These are phyloP conservation scores for Atractosteus spatula DNA, from an alignment of 2,113 vertebrate species.

Conservation along the genomic window DNA sequence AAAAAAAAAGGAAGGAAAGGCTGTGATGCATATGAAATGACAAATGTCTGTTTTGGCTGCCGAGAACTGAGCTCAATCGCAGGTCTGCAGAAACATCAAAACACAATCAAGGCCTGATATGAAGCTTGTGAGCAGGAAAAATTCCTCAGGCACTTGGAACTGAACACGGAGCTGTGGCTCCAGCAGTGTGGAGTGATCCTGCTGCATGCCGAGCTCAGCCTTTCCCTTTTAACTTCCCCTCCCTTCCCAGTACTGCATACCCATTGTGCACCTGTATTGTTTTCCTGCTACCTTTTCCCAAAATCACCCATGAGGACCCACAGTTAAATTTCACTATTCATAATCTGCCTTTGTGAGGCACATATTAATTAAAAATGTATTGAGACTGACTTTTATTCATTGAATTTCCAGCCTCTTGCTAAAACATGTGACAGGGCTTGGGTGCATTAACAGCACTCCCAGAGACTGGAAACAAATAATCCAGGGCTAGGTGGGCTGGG, in stretches of 20 bases:
- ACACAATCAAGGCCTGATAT: slow-evolving; percentile 86
- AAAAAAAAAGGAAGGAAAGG: slow-evolving; percentile 30
- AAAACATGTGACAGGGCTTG: not conserved
- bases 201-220: not conserved
- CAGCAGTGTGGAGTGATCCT: not conserved
- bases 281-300: not conserved
- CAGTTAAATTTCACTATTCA: not conserved
- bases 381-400: not conserved
- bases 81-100: slow-evolving; percentile 85
- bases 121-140: slow-evolving; percentile 66
- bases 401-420: not conserved
- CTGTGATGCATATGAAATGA: slow-evolving; percentile 75
- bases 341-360: not conserved
- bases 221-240: not conserved
- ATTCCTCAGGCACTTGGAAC: slow-evolving; percentile 45
- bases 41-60: slow-evolving; percentile 92
- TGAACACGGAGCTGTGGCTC: slow-evolving; percentile 26
- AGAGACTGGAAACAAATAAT: too few species aligned
- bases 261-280: not conserved
- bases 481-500: too few species aligned
- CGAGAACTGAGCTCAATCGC: slow-evolving; percentile 77
- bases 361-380: not conserved
- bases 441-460: too few species aligned
- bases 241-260: not conserved
- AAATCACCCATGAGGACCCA: not conserved